Evolutionary conservation across 2,113 vertebrate species (phyloP), one percentile per base, ranked within the genome.

Genomic region (Rousettus leschenaultii): DNA sequence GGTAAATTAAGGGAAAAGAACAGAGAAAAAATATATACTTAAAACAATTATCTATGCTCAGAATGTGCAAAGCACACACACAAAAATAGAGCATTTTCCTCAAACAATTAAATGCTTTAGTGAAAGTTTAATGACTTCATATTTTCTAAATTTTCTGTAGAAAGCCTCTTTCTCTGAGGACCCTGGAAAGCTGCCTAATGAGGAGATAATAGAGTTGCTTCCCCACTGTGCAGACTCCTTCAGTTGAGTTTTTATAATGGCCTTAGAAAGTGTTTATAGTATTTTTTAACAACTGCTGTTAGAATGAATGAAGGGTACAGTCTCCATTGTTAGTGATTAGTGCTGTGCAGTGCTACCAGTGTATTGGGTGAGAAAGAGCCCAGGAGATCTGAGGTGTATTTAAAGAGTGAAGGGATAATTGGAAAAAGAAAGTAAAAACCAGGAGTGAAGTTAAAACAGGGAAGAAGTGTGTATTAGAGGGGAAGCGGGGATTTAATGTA

Each of bases 231-330:
- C 71, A 97, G 97, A 97, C 85, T 96, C 97, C 97, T 97, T 97
- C 96, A 97, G 97, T 95, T 98, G 97, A 98, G 96, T 96, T 98
- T 96, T 98, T 98, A 98, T 97, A 98, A 97, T 98, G 97, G 96
- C 94, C 95, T 97, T 96, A 98, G 97, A 98, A 98, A 96, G 98
- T 98, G 98, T 98, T 98, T 98, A 98, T 98, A 98, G 98, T 95
- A 94, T 97, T 97, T 98, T 98, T 98, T 97, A 98, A 98, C 97
- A 97, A 98, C 98, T 98, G 95, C 97, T 97, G 80, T 91, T 95
- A 70, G 75, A 96, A 97, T 94, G 95, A 95, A 96, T 91, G 88
- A 97, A 88, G 95, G 96, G 22, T 95, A 83, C 95, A 96, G 95
- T 80, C 97, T 97, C 94, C 86, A 61, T 96, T 2, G 33, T 94